Evolutionary conservation across 2,113 vertebrate species (phyloP), one percentile per base, ranked within the genome.

Genomic region (Bufo bufo): DNA sequence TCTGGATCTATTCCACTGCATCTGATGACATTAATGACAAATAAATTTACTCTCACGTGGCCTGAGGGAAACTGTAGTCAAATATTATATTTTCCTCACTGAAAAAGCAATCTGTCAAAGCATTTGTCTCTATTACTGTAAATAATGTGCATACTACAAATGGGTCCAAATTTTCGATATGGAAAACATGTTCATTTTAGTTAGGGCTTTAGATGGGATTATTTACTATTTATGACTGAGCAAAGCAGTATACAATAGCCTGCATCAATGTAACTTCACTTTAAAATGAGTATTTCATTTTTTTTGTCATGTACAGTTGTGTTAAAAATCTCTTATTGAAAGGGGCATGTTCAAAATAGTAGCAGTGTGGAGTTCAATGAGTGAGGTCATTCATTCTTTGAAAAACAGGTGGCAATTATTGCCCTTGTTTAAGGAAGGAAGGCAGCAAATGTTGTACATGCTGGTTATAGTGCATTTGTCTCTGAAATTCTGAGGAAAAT

Each of bases 121-220:
- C 78, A 80, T 80, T 80, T 80, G 78, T 80, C 78, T 80, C 78
- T 59, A 59, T 80, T 80, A 43, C 78, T 80, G 23, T 80, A 80
- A 80, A 33, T 33, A 59, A 77, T 33, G 33, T 80, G 78, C 78
- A 80, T 59, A 59, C 14, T 59, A 80, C 56, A n/a, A 8, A 80
- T 59, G 54, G 54, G 59, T 80, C 78, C 77, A 80, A 80, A 80
- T 43, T 80, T 33, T 12, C 23, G 20, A 54, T n/a, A 12, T 54
- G 19, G 6, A 52, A 77, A 20, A 77, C 47, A 77, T 71, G 4
- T 77, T 77, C 43, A 7, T 50, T 10, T 1, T 33, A 79, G 9
- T 79, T 56, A 33, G 52, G 12, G 8, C 49, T 1, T 78, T 77
- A 77, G 4, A 78, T 33, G 8, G 20, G 1, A 56, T 79, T n/a